These are phyloP conservation scores for Nycticryphes semicollaris DNA, from an alignment of 2,113 vertebrate genomes.

Conservation along the genomic window DNA sequence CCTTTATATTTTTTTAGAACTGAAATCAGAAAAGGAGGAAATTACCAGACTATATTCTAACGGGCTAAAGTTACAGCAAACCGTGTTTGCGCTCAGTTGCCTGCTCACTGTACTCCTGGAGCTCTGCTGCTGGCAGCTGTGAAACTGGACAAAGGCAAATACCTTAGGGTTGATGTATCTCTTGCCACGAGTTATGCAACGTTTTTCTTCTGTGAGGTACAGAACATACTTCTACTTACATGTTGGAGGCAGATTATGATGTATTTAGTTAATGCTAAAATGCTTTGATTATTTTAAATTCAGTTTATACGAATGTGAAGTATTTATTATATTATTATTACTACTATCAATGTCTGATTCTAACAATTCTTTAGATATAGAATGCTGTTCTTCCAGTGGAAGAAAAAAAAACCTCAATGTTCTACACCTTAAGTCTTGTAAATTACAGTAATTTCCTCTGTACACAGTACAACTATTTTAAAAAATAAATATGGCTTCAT, in stretches of 20 bases:
- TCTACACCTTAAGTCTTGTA: not conserved
- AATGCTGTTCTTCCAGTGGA: constrained; percentile 36
- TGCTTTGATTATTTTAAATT: not conserved
- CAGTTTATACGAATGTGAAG: constrained; percentile 17
- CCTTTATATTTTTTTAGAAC: constrained; percentile 1
- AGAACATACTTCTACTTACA: not conserved
- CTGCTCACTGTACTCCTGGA: not conserved
- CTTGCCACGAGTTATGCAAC: not conserved
- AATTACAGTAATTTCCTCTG: not conserved
- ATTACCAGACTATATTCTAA: not conserved
- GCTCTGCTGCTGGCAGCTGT: not conserved
- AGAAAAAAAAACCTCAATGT: not conserved
- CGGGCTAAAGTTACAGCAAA: constrained; percentile 6
- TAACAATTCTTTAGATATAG: not conserved
- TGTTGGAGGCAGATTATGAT: not conserved
- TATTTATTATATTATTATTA: constrained; percentile 62
- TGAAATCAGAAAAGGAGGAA: constrained; percentile 20
- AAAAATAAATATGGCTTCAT: constrained; percentile 9
- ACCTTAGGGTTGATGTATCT: not conserved
- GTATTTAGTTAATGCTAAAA: not conserved
- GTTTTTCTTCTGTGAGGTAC: not conserved
- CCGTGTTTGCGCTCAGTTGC: not conserved
- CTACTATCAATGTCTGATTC: not conserved
- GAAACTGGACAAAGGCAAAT: not conserved
- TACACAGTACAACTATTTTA: not conserved